These are phyloP conservation scores for Tonatia bakeri DNA, from an alignment of 2,113 vertebrate species.

Conservation along the genomic window DNA sequence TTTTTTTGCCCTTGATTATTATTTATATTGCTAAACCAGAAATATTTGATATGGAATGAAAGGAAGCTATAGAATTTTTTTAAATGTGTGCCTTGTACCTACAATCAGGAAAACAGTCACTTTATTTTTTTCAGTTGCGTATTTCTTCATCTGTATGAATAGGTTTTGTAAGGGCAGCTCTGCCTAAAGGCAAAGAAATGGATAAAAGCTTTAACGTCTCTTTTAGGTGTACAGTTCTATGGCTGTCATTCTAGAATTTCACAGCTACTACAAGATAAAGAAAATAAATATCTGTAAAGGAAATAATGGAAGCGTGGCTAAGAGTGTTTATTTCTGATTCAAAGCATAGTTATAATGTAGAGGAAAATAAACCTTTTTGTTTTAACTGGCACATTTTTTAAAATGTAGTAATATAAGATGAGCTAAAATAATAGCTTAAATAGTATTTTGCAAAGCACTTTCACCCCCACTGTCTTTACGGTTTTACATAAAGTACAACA, in stretches of 20 bases:
- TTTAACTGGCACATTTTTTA: slow-evolving; percentile 32
- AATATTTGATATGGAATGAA: neutral
- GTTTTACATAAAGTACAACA: slow-evolving; percentile 23
- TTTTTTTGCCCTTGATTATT: neutral
- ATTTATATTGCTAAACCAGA: neutral
- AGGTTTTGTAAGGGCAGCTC: neutral
- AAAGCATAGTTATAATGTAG: slow-evolving; percentile 32
- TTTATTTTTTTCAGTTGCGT: neutral
- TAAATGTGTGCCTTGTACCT: neutral
- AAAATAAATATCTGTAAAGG: slow-evolving; percentile 39
- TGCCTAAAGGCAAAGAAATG: neutral
- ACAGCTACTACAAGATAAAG: slow-evolving; percentile 32
- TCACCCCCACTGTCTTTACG: slow-evolving; percentile 14
- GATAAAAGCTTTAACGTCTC: neutral
- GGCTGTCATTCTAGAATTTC: slow-evolving; percentile 23
- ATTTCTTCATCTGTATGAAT: neutral
- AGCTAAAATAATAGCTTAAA: slow-evolving; percentile 41
- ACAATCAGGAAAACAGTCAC: neutral
- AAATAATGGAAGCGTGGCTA: slow-evolving; percentile 9
- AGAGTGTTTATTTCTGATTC: slow-evolving; percentile 13
- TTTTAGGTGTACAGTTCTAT: neutral
- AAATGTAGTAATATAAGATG: neutral
- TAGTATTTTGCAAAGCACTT: slow-evolving; percentile 22
- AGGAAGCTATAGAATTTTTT: neutral
- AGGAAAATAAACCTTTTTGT: slow-evolving; percentile 22